A percentile compares a stretch with the other conserved stretches of the same genome.
phyloP scores from a whole-genome alignment of 2,113 vertebrate species.

The Calonectris borealis region DNA sequence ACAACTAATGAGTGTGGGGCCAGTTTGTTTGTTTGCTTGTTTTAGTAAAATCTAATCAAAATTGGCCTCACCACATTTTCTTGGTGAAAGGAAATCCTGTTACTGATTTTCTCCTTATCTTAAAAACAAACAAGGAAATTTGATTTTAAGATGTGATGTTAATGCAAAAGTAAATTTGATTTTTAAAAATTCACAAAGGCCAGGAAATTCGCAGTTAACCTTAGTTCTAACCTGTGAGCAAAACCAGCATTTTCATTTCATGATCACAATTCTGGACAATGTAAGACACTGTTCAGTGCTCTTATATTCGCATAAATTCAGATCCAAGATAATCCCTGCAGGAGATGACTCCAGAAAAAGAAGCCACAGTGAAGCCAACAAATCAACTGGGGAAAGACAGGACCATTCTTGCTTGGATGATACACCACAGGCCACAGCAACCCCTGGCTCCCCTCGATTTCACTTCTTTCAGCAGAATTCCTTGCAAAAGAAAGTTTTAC shows the following conservation, averaged over 20 bases:
- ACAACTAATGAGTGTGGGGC: background rate
- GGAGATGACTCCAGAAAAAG: background rate
- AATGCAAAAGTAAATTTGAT: conserved; percentile 1
- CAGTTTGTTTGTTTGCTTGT: background rate
- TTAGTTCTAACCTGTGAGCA: background rate
- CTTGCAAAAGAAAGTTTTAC: background rate
- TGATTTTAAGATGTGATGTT: background rate
- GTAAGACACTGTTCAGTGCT: background rate
- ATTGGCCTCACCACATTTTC: background rate
- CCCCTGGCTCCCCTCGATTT: background rate
- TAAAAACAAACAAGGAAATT: background rate
- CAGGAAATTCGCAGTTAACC: background rate
- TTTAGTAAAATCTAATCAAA: background rate
- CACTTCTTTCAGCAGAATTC: background rate
- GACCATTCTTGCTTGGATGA: background rate
- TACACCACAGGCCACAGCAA: background rate
- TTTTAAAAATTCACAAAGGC: background rate
- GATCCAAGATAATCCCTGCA: background rate
- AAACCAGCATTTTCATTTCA: background rate
- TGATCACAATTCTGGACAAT: background rate
- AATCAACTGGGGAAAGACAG: background rate
- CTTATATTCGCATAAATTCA: background rate
- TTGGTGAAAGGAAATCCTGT: background rate
- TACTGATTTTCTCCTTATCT: background rate
- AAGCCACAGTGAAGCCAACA: background rate